Conservation (phyloP, 2,113 vertebrate genomes). For the Catharus minimus region DNA sequence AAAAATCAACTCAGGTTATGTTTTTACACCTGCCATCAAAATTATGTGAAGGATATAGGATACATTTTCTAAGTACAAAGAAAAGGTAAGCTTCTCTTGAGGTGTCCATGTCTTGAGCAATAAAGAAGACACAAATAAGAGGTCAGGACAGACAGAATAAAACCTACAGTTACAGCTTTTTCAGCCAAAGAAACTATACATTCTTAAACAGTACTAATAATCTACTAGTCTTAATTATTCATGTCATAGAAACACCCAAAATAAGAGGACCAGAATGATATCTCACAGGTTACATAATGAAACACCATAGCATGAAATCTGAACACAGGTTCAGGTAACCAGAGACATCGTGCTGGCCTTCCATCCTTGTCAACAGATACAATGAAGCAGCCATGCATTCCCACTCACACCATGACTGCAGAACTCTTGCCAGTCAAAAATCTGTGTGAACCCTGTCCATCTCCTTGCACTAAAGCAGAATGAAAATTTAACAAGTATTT, state of each 20-base stretch:
- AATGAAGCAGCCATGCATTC: background rate
- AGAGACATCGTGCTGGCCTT: background rate
- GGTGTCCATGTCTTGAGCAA: background rate
- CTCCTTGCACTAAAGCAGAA: background rate
- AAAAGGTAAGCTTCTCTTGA: background rate
- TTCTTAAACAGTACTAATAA: background rate
- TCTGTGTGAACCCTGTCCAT: background rate
- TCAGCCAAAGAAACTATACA: background rate
- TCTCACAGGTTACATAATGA: background rate
- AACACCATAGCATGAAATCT: background rate
- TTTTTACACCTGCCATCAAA: background rate
- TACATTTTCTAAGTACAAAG: background rate
- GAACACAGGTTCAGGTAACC: background rate
- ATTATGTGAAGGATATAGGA: background rate
- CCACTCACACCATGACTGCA: background rate
- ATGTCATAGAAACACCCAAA: background rate
- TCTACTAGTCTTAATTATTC: background rate
- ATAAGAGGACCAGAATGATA: background rate
- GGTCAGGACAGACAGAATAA: background rate
- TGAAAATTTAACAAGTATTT: background rate
- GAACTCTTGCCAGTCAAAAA: background rate
- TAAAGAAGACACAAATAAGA: background rate
- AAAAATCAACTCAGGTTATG: background rate
- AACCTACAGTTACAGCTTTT: background rate
- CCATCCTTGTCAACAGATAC: rapidly evolving